These are phyloP conservation scores for Paramuricea clavata DNA, from an alignment of 92 coral and sea anemone species.

Conservation along the genomic window DNA sequence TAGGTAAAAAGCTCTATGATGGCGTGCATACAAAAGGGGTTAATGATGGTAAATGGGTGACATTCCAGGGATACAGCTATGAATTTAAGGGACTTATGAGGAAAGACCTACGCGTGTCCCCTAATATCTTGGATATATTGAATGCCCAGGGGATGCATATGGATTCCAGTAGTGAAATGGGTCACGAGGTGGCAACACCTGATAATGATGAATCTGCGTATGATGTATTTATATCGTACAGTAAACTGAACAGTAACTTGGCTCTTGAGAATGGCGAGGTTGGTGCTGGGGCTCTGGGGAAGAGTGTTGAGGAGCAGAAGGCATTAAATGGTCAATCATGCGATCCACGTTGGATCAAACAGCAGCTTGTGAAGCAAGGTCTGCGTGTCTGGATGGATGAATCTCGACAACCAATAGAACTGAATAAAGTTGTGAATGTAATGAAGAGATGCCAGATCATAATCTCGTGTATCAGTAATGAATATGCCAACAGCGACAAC, in stretches of 20 bases:
- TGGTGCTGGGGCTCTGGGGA: conserved; percentile 60
- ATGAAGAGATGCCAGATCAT: conserved; percentile 87
- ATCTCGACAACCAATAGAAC: conserved; percentile 45
- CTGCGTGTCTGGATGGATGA: conserved; percentile 74
- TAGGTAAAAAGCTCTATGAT: conserved; percentile 76
- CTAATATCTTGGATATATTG: conserved; percentile 87
- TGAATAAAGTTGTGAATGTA: conserved; percentile 72
- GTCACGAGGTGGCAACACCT: conserved; percentile 23
- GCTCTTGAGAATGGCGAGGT: conserved; percentile 83
- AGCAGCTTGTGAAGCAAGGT: conserved; percentile 69
- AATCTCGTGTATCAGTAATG: conserved; percentile 90
- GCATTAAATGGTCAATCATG: conserved; percentile 14
- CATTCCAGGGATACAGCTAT: conserved; percentile 70
- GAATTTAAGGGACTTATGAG: conserved; percentile 64
- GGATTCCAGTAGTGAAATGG: conserved; percentile 24
- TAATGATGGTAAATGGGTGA: conserved; percentile 93
- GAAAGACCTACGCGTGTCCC: conserved; percentile 84
- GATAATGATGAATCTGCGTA: conserved; percentile 60
- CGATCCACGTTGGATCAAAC: conserved; percentile 82
- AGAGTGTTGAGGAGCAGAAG: conserved; percentile 8
- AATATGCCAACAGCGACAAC: conserved; percentile 92
- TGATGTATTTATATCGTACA: conserved; percentile 87
- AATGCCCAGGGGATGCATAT: conserved; percentile 67
- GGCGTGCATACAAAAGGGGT: conserved; percentile 90
- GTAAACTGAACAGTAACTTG: conserved; percentile 84